These are phyloP conservation scores for Henicopernis longicauda DNA, from an alignment of 2,113 vertebrate genomes.

Conservation along the genomic window DNA sequence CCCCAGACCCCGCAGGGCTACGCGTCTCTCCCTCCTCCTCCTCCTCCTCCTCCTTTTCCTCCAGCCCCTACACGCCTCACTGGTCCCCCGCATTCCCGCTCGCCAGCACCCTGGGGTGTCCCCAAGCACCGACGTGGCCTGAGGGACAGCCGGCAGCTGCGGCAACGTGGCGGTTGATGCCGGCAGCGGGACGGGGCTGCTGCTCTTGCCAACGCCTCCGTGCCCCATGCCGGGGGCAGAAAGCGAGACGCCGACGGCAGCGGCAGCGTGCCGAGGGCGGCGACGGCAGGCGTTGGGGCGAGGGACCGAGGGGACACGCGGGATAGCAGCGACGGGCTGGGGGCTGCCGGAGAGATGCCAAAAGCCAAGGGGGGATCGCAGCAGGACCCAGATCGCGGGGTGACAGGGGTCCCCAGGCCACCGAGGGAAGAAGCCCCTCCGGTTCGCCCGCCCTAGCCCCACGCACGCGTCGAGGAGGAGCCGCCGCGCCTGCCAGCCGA, in stretches of 20 bases:
- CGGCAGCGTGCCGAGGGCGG: rapidly evolving
- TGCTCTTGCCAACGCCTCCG: neutral
- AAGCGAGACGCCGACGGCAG: neutral
- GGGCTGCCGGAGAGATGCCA: neutral
- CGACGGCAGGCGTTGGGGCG: neutral
- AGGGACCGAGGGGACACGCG: neutral
- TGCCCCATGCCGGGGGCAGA: neutral
- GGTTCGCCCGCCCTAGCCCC: neutral
- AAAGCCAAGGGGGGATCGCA: neutral
- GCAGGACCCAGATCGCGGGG: rapidly evolving
- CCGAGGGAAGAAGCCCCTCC: neutral
- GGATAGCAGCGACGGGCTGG: neutral
- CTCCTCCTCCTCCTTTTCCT: neutral
- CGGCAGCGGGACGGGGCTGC: neutral
- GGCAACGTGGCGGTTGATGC: neutral
- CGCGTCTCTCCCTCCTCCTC: neutral
- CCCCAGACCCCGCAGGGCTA: neutral
- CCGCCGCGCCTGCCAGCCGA: neutral
- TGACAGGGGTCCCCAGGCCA: neutral
- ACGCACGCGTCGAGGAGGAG: rapidly evolving
- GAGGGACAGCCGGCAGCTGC: neutral
- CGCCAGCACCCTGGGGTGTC: neutral
- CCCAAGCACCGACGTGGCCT: neutral
- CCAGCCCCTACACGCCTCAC: neutral
- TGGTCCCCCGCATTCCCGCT: neutral